Evolutionary conservation across 2,797 vertebrate species (phyloP), one percentile per base, ranked within the genome.

Genomic region (Borostomias antarcticus): DNA sequence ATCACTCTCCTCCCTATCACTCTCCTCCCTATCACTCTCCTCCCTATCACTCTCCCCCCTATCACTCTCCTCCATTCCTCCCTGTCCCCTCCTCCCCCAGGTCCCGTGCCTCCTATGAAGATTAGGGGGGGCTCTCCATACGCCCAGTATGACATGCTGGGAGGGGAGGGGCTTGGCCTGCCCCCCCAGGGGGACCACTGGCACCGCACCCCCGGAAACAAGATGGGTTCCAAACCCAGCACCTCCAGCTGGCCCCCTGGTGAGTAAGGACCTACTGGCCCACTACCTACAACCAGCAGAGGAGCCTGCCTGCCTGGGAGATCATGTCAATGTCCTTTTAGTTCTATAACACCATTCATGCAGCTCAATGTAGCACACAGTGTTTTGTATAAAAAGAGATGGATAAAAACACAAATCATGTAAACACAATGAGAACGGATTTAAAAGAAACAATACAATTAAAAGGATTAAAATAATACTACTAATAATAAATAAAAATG

Each of bases 221-320:
- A 98, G 88, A 95, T 98, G 23, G 93, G 93, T 88, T 85, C 90
- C 85, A 98, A 98, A 93, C 92, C 93, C 80, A 91, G 93, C 90
- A 94, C 95, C 1, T 92, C 96, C 89, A 99, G 95, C 91, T 99
- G 97, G 97, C 97, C 97, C 80, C 97, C 97, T 91, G 97, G 97
- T 99, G 85, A 79, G 79, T 69, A n/a, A 4, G 45, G 37, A 25
- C 3, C 30, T 37, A 17, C n/a, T 17, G 15, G 40, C 40, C 5
- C 11, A 3, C 40, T 45, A 17, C 4, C 40, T 45, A 15, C 40
- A n/a, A n/a, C n/a, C n/a, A n/a, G n/a, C 40, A n/a, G 40, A 45
- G 40, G 9, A 45, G 5, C 40, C 13, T 17, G 4, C 40, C 15
- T n/a, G n/a, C n/a, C n/a, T n/a, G n/a, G n/a, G n/a, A n/a, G n/a